Conservation (phyloP, 2,113 vertebrate genomes). For the Elephas maximus region DNA sequence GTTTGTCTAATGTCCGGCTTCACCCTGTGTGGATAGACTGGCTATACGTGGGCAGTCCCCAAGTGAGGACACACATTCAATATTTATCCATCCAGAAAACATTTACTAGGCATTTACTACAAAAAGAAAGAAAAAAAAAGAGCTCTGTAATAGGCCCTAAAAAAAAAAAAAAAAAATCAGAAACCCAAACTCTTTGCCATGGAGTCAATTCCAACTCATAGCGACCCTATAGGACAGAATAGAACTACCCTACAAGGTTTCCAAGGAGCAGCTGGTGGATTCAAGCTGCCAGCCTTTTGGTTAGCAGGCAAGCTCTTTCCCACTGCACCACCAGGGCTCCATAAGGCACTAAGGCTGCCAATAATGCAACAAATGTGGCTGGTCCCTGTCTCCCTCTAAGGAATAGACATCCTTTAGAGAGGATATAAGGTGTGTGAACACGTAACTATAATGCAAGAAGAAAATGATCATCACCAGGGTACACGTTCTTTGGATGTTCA, state of each 20-base stretch:
- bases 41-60: background rate
- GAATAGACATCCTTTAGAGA: background rate
- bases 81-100: background rate
- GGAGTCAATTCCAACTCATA: too few species aligned
- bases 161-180: too few species aligned
- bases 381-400: background rate
- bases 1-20: background rate
- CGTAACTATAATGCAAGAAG: background rate
- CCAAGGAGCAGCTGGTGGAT: too few species aligned
- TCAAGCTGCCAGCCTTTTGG: too few species aligned
- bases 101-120: background rate
- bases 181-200: too few species aligned
- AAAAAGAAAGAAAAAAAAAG: background rate
- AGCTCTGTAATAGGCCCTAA: background rate
- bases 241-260: too few species aligned
- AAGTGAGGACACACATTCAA: background rate
- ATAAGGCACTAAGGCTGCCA: background rate
- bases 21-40: background rate
- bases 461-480: background rate
- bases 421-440: background rate
- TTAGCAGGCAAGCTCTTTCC: too few species aligned
- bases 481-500: background rate
- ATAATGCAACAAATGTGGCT: background rate
- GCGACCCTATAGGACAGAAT: too few species aligned
- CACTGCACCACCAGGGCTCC: too few species aligned